These are phyloP conservation scores for Drosophila busckii DNA, from an alignment of 1,140 invertebrate genomes.

Conservation along the genomic window DNA sequence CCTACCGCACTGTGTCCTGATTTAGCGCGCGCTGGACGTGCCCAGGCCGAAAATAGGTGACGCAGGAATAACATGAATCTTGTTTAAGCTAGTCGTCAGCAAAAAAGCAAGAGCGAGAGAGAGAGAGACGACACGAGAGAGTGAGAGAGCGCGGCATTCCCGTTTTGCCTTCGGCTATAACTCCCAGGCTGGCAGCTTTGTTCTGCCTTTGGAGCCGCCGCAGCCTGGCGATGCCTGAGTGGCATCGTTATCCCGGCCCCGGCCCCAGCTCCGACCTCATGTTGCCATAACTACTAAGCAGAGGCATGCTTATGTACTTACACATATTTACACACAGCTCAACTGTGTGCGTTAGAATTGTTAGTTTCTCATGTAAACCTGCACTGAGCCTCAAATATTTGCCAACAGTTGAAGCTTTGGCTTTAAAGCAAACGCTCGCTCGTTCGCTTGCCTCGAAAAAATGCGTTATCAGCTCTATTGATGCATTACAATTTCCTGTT, in stretches of 20 bases:
- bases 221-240: slow-evolving; percentile 25
- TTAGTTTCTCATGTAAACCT: too few relatives aligned
- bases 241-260: slow-evolving; percentile 21
- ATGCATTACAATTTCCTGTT: slow-evolving; percentile 44
- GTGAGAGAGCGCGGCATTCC: slow-evolving; percentile 23
- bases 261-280: not conserved
- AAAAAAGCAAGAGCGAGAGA: slow-evolving; percentile 2
- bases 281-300: slow-evolving; percentile 1
- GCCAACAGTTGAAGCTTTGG: too few relatives aligned
- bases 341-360: too few relatives aligned
- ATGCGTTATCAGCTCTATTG: slow-evolving; percentile 37
- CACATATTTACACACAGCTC: slow-evolving; percentile 3
- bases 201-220: slow-evolving; percentile 8
- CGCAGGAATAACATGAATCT: slow-evolving; percentile 52
- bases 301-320: not conserved
- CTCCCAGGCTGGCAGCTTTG: slow-evolving; percentile 2
- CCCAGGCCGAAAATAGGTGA: slow-evolving; percentile 34
- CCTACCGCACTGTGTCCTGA: slow-evolving; percentile 70
- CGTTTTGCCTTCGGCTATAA: slow-evolving; percentile 11
- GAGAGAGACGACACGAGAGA: slow-evolving; percentile 1
- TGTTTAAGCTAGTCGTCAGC: slow-evolving; percentile 29
- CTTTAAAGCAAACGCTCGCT: too few relatives aligned
- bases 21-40: slow-evolving; percentile 42
- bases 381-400: slow-evolving; percentile 4
- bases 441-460: slow-evolving; percentile 7